A percentile compares a stretch with the other conserved stretches of the same genome.
phyloP scores from a whole-genome alignment of 2,113 vertebrate genomes.

The Pterocles burchelli region DNA sequence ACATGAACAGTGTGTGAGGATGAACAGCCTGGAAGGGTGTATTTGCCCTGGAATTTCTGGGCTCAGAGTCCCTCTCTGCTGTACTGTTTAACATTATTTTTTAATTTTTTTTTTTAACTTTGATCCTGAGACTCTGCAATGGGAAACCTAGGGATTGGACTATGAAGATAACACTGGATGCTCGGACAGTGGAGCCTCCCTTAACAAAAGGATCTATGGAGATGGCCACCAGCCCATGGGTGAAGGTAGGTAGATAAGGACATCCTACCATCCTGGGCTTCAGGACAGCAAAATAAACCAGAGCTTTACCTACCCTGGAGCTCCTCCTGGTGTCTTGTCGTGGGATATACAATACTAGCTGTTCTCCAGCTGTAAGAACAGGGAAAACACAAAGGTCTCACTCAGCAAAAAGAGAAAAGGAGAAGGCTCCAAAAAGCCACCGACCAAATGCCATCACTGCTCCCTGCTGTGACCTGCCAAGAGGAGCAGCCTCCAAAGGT shows the following conservation, averaged over 20 bases:
- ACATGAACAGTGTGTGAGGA: too few relatives aligned
- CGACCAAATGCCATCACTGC: background rate
- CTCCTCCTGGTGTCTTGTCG: constrained; percentile 17
- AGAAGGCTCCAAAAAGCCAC: background rate
- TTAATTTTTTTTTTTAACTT: too few relatives aligned
- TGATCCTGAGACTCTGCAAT: too few relatives aligned
- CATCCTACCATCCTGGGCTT: accelerated
- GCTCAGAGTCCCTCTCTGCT: too few relatives aligned
- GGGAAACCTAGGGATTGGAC: too few relatives aligned
- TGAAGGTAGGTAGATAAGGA: background rate
- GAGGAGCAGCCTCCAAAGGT: background rate
- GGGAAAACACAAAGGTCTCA: background rate
- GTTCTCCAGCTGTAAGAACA: accelerated
- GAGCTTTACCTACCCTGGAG: background rate
- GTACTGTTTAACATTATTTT: too few relatives aligned
- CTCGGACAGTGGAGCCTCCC: too few relatives aligned
- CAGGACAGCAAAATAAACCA: accelerated
- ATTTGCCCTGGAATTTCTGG: too few relatives aligned
- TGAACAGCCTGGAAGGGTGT: too few relatives aligned
- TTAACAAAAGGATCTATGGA: accelerated
- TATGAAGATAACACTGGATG: too few relatives aligned
- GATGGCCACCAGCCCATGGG: accelerated
- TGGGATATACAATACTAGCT: background rate
- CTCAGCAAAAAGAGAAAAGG: background rate
- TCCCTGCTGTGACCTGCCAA: background rate